These are phyloP conservation scores for Hystrix brachyura DNA, from an alignment of 2,113 vertebrate genomes.

Conservation along the genomic window DNA sequence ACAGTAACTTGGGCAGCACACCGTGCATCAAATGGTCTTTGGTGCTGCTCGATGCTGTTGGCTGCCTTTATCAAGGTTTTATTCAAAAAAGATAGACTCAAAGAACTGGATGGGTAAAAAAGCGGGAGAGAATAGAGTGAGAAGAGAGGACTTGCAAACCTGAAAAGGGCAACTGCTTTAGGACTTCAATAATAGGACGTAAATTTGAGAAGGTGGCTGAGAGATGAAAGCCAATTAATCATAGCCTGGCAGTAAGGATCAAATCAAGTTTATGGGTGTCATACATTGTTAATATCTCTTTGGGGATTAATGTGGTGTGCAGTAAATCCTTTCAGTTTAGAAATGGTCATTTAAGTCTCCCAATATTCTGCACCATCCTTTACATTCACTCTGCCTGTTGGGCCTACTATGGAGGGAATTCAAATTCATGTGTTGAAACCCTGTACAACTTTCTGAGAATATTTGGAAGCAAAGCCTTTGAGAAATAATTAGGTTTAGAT, in stretches of 20 bases:
- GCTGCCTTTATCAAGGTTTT: neutral
- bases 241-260: neutral
- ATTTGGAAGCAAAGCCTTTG: neutral
- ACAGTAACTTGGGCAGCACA: neutral
- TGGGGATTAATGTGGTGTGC: neutral
- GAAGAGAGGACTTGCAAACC: neutral
- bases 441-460: neutral
- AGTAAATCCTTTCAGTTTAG: slow-evolving; percentile 46
- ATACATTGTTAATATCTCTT: slow-evolving; percentile 34
- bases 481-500: neutral
- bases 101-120: neutral
- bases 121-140: neutral
- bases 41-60: neutral
- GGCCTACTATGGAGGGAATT: neutral
- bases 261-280: slow-evolving; percentile 48
- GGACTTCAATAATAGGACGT: neutral
- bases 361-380: neutral
- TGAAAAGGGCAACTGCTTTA: neutral
- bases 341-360: slow-evolving; percentile 3
- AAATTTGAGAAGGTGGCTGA: slow-evolving; percentile 45
- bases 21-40: neutral
- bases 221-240: slow-evolving; percentile 63
- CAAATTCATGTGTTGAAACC: neutral
- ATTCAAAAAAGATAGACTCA: neutral
- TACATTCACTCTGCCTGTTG: neutral